Percentiles rank a stretch among this genome's conserved stretches.
Conservation (phyloP, 2,888 invertebrate species). For the Luffia ferchaultella region DNA sequence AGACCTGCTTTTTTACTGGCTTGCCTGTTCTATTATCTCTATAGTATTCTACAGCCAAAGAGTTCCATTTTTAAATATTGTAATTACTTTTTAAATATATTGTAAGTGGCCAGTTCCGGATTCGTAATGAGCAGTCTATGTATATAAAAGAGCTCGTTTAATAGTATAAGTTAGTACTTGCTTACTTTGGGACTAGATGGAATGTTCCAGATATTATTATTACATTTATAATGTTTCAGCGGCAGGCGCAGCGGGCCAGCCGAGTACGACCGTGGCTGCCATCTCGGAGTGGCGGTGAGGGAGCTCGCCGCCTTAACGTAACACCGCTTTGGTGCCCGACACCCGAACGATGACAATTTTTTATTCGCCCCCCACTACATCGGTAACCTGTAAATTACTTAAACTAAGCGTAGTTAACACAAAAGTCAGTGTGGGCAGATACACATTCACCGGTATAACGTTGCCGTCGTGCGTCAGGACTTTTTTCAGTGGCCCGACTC, state of each 20-base stretch:
- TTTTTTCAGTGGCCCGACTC: conserved; percentile 27
- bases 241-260: conserved; percentile 56
- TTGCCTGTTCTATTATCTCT: too few relatives aligned
- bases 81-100: too few relatives aligned
- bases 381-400: conserved; percentile 57
- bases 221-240: too few relatives aligned
- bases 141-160: too few relatives aligned
- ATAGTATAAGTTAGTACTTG: too few relatives aligned
- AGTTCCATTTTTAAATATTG: too few relatives aligned
- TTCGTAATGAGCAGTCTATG: too few relatives aligned
- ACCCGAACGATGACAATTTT: conserved; percentile 2
- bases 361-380: conserved; percentile 18
- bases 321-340: conserved; percentile 13
- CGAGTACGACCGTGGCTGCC: conserved; percentile 66
- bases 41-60: too few relatives aligned
- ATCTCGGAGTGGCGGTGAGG: conserved; percentile 69
- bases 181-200: too few relatives aligned
- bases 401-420: conserved; percentile 32
- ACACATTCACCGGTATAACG: conserved; percentile 15
- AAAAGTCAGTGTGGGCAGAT: conserved; percentile 27
- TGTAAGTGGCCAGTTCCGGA: too few relatives aligned
- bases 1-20: too few relatives aligned
- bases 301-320: conserved; percentile 32
- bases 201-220: too few relatives aligned
- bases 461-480: conserved; percentile 25